Percentiles rank a stretch among this genome's conserved stretches.
These are phyloP conservation scores for Allobates femoralis DNA, from an alignment of 2,797 vertebrate genomes.

Conservation along the genomic window DNA sequence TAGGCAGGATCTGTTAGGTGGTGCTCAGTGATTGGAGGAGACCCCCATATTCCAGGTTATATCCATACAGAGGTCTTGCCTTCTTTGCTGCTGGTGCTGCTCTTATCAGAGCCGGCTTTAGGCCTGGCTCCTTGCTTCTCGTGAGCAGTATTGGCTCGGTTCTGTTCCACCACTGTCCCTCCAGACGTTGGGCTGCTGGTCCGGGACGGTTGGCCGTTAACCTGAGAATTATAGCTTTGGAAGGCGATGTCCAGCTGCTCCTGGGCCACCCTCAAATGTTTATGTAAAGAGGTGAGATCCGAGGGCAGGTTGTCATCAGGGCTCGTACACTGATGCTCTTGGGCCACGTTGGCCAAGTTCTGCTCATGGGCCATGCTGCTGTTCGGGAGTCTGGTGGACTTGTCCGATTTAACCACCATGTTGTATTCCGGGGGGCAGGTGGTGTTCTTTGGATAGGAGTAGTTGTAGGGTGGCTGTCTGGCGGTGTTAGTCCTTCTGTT, in stretches of 20 bases:
- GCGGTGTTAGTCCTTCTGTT: constrained; percentile 77
- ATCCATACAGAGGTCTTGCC: constrained; percentile 98
- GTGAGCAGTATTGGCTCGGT: constrained; percentile 86
- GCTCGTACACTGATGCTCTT: constrained; percentile 83
- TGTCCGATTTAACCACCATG: constrained; percentile 91
- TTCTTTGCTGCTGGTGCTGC: constrained; percentile 87
- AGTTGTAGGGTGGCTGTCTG: constrained; percentile 76
- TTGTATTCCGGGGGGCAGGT: constrained; percentile 94
- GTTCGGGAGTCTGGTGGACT: constrained; percentile 82
- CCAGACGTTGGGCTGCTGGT: constrained; percentile 89
- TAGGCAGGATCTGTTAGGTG: constrained; percentile 22
- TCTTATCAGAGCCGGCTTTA: constrained; percentile 84
- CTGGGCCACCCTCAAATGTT: constrained; percentile 77
- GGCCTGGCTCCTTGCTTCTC: constrained; percentile 90
- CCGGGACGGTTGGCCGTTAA: constrained; percentile 80
- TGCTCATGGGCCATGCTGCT: constrained; percentile 88
- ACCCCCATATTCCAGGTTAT: constrained; percentile 70
- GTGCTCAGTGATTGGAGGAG: constrained; percentile 9
- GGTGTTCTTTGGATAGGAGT: constrained; percentile 84
- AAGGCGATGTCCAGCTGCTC: constrained; percentile 92
- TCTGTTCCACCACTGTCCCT: constrained; percentile 88
- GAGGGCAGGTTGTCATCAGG: constrained; percentile 88
- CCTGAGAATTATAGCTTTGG: constrained; percentile 87
- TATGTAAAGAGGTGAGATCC: constrained; percentile 82
- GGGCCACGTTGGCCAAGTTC: constrained; percentile 85